Base-by-base conservation (phyloP, 1,140 invertebrate species). In the Dendroctonus valens region DNA sequence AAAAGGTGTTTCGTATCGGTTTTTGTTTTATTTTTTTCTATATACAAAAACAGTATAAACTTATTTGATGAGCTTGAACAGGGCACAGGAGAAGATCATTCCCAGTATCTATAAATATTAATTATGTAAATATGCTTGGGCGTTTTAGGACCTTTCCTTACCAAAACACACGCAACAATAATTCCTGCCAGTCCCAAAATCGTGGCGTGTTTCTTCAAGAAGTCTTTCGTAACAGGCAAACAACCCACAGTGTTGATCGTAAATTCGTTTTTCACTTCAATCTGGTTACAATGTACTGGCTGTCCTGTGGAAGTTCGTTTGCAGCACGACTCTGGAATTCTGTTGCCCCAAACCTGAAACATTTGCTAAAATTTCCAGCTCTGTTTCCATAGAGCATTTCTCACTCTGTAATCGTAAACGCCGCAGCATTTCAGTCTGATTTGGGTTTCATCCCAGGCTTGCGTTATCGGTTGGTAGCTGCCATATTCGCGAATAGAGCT, bases 401-500 rank as follows among this genome's bases (percentile, higher is more conserved):
- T 84, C 89, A 53, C 66, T 39, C 11, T 46, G 46, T 62, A 68
- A 6, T 80, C 83, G 54, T 83, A 83, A 2, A 94, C 89, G 12
- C 92, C 93, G 73, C 93, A 95, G 78, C 93, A 96, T 72, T 91
- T 84, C 44, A 94, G 81, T 79, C 91, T 80, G 11, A 85, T 84
- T 74, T 94, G 92, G 0, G 90, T 91, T 59, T 86, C 84, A 72
- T 93, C 91, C 92, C 93, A 96, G 1, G 91, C 89, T 42, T 86
- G 81, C 8, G 87, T 91, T 41, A 91, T 85, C 41, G 85, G 81
- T 49, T 83, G 80, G 9, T 83, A 83, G 7, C 82, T 83, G 42
- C 87, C 86, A 75, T 94, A 93, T 41, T 85, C 81, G 5, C 84
- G 84, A 71, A 94, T 85, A 3, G 91, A 86, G 48, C 85, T 86